Evolutionary conservation across 2,888 invertebrate genomes (phyloP), one percentile per base, ranked within the genome.

Genomic region (Lordiphosa andalusiaca): DNA sequence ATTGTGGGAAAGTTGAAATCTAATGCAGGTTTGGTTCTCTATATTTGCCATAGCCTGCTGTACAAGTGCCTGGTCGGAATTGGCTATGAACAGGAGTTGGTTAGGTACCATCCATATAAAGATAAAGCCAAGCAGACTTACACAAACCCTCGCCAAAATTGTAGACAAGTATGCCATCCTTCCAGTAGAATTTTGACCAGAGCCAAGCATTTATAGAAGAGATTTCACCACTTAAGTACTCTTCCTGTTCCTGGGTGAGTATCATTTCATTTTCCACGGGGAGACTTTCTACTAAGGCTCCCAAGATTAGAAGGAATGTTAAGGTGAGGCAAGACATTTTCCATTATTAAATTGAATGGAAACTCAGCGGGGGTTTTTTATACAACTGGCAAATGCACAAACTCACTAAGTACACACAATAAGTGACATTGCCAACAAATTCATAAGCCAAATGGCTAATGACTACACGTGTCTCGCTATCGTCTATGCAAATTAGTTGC

Each of bases 11-110:
- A 38, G 53, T 4, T 59, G 60, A 35, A 81, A 81, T 0, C 78
- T 19, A 44, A 81, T 81, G 9, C 30, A 30, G 12, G 63, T 69
- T 6, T 50, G 41, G 0, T 10, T 30, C 0, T 73, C 57, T 46
- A 82, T 72, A 7, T 46, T 30, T 0, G n/a, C 4, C 77, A 82
- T 82, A 23, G 71, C 71, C 0, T 5, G 7, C 9, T 12, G 4
- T 1, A 71, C 54, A 0, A 13, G 25, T 3, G 3, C 7, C 7
- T 30, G 30, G 9, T 16, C 16, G 1, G 0, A 7, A 19, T 13
- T 55, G 58, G 0, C n/a, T 0, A 30, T 25, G 2, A 5, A 21
- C 4, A 19, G 19, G 6, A 23, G 4, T 23, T 23, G 6, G 23
- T 6, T 1, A 23, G 0, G 6, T 23, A 1, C 1, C 6, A 23